These are phyloP conservation scores for Musca domestica DNA, from an alignment of 1,140 invertebrate species.

Conservation along the genomic window DNA sequence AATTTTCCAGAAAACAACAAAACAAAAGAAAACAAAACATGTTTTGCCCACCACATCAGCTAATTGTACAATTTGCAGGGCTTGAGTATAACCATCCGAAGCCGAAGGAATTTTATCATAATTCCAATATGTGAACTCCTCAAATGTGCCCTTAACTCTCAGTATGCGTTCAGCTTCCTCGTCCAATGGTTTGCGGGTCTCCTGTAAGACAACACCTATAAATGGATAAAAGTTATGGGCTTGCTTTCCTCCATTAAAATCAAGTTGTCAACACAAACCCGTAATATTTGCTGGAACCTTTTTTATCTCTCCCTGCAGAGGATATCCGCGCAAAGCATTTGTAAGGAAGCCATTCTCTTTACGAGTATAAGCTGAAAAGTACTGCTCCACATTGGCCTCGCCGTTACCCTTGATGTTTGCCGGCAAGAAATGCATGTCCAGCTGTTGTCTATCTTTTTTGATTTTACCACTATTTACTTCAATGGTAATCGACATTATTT, in stretches of 20 bases:
- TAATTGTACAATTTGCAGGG: slow-evolving; percentile 70
- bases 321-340: slow-evolving; percentile 65
- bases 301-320: slow-evolving; percentile 62
- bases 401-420: slow-evolving; percentile 72
- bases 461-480: slow-evolving; percentile 57
- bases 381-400: slow-evolving; percentile 66
- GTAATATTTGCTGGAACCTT: slow-evolving; percentile 60
- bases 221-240: too few relatives aligned
- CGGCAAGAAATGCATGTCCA: slow-evolving; percentile 68
- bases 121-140: slow-evolving; percentile 72
- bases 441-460: slow-evolving; percentile 42
- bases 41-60: slow-evolving; percentile 64
- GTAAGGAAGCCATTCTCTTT: slow-evolving; percentile 53
- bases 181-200: slow-evolving; percentile 58
- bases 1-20: neutral
- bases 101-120: slow-evolving; percentile 69
- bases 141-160: slow-evolving; percentile 61
- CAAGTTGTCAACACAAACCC: neutral
- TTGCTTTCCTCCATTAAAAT: neutral
- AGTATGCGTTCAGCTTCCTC: slow-evolving; percentile 61
- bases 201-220: slow-evolving; percentile 63
- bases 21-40: neutral
- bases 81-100: slow-evolving; percentile 64
- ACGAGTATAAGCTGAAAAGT: slow-evolving; percentile 65
- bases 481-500: slow-evolving; percentile 58